Percentiles rank a stretch among this genome's conserved stretches.
Conservation (phyloP, 1,140 invertebrate species). For the Chironomus tepperi region DNA sequence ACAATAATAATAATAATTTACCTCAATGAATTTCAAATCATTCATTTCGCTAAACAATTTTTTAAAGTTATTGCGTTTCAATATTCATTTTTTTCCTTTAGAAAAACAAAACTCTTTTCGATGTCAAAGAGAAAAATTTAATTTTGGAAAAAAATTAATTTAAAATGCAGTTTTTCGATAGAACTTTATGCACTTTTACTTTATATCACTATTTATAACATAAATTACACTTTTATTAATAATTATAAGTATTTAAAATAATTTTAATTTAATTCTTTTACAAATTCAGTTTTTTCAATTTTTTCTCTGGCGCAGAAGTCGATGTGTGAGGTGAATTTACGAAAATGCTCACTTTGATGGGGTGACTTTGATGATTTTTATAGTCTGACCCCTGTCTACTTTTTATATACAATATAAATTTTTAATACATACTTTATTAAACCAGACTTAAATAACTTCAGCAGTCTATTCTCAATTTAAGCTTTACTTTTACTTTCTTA, state of each 20-base stretch:
- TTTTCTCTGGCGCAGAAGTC: neutral
- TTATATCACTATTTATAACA: neutral
- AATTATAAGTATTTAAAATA: neutral
- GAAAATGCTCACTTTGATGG: no score
- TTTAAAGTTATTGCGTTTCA: slow-evolving; percentile 13
- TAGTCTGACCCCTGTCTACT: no score
- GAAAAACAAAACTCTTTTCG: slow-evolving; percentile 7
- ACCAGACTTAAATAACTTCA: no score
- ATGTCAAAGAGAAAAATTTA: neutral
- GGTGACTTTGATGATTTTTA: no score
- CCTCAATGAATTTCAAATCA: slow-evolving; percentile 1
- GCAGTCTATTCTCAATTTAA: no score
- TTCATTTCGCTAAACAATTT: slow-evolving; percentile 1
- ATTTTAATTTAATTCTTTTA: slow-evolving; percentile 15
- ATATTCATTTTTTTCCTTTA: slow-evolving; percentile 15
- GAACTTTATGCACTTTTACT: neutral
- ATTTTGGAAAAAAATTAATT: neutral
- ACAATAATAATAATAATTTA: neutral
- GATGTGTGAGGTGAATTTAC: neutral
- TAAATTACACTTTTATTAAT: neutral
- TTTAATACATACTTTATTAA: no score
- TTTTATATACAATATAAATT: no score
- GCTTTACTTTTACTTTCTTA: no score
- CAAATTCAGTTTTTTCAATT: slow-evolving; percentile 1
- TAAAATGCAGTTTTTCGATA: neutral